Conservation (phyloP, 1,140 invertebrate genomes). For the Neoseiulus cucumeris region DNA sequence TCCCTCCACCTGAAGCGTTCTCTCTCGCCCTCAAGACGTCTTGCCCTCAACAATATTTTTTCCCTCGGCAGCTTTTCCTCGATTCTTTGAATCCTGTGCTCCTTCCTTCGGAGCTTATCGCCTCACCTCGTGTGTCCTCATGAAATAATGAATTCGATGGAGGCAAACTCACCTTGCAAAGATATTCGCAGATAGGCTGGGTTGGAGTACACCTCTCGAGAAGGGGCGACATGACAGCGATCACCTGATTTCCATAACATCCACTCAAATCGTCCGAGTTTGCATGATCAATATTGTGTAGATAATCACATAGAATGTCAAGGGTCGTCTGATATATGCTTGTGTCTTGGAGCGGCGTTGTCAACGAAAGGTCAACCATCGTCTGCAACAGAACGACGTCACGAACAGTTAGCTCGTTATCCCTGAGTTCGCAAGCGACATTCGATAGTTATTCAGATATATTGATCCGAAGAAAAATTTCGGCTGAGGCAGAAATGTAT, state of each 20-base stretch:
- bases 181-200: slow-evolving; percentile 39
- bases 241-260: slow-evolving; percentile 26
- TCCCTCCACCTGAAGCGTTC: no score
- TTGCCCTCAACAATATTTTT: no score
- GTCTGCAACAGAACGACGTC: slow-evolving; percentile 33
- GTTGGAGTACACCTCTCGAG: slow-evolving; percentile 40
- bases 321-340: slow-evolving; percentile 48
- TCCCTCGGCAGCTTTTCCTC: no score
- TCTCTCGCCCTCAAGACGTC: no score
- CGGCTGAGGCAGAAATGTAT: no score
- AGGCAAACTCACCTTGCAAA: slow-evolving; percentile 29
- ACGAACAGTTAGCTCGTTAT: slow-evolving; percentile 5
- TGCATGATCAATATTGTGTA: slow-evolving; percentile 12
- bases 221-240: slow-evolving; percentile 36
- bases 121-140: no score
- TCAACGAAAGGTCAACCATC: slow-evolving; percentile 53
- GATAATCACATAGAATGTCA: slow-evolving; percentile 34
- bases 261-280: slow-evolving; percentile 3
- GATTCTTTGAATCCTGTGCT: no score
- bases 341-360: slow-evolving; percentile 56
- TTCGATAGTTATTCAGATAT: no score
- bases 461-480: no score
- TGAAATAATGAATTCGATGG: neutral
- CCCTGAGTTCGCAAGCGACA: no score
- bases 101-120: no score